Base-by-base conservation (phyloP, 2,113 vertebrate species). In the Sceloporus undulatus region DNA sequence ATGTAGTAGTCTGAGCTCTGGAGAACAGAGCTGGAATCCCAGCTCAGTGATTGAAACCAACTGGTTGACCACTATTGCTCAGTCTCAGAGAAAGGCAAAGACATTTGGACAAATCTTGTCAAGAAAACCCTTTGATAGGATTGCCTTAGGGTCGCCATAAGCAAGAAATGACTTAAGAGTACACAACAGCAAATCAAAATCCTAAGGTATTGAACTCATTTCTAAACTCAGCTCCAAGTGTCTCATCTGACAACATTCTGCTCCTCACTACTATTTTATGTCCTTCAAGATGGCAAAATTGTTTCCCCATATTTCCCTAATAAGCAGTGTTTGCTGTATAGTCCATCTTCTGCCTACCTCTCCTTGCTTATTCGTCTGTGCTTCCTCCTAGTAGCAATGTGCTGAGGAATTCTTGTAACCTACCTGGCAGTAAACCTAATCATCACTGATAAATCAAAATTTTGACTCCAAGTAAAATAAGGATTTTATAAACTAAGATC, bases 381-480 rank as follows among this genome's bases (percentile, higher is more conserved):
- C 29, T 90, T 77, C 82, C 92, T 89, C 59, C 81, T 71, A 88
- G 56, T 70, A 91, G 48, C 48, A 40, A 19, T 77, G 19, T 73
- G 79, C 68, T 68, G n/a, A 91, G 89, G 7, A 79, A 11, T 85
- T 90, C 85, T 87, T 85, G 59, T 86, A 89, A 87, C 74, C 83
- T 89, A 0, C 86, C 77, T 90, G 87, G 80, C 89, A 82, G 85
- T 76, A 95, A 93, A 89, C 48, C 85, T 90, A 89, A 91, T 94
- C 90, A 85, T 88, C 88, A 84, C 90, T 90, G 90, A 92, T 93
- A 95, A 95, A 94, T 94, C 88, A 93, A 85, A 85, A 90, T 83
- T 94, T 88, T 82, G 92, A 93, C 75, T 93, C 92, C 62, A 91
- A 92, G 89, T 84, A 90, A 94, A 94, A 94, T 87, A 87, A 91